Evolutionary conservation across 2,797 vertebrate species (phyloP), one percentile per base, ranked within the genome.

Genomic region (Nyctalus aviator): DNA sequence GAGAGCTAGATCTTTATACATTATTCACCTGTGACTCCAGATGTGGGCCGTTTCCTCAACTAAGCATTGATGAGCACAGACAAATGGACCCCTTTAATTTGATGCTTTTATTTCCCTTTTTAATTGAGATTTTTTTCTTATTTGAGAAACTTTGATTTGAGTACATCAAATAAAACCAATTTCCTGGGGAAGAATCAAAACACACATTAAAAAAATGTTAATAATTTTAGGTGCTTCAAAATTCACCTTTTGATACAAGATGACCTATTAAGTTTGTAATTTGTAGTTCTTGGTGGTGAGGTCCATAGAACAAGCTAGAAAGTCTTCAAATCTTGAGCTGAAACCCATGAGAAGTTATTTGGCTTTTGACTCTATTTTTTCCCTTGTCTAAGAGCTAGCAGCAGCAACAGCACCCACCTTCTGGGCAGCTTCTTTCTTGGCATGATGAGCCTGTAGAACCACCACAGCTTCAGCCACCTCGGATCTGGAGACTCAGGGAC

Each of bases 401-500:
- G 98, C 98, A 98, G 98, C 98, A 97, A 98, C 98, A 75, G 98
- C 97, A 68, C 99, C 99, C 96, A 99, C 99, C 98, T 99, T 99
- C 97, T 99, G 99, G 89, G 99, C 99, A 95, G 99, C 99, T 94
- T 99, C 99, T 96, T 99, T 99, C 98, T 99, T 99, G 86, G 99
- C 99, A 96, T 99, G 99, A 97, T 99, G 99, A 97, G 99, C 99
- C 98, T 99, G 99, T 20, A 99, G 98, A 95, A 99, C 99, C 0
- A 99, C 99, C 4, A 99, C 99, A 0, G 99, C 99, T 98, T 99
- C 99, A 96, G 99, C 99, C 94, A 99, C 99, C 99, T 99, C 99
- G 72, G 99, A 99, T 21, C 99, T 99, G 91, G 98, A 83, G 99
- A 99, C 97, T 99, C 99, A 99, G 99, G 79, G 99, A 99, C 96